Evolutionary conservation across 92 coral and sea anemone species (phyloP).

Genomic region (Zoanthus solanderi): DNA sequence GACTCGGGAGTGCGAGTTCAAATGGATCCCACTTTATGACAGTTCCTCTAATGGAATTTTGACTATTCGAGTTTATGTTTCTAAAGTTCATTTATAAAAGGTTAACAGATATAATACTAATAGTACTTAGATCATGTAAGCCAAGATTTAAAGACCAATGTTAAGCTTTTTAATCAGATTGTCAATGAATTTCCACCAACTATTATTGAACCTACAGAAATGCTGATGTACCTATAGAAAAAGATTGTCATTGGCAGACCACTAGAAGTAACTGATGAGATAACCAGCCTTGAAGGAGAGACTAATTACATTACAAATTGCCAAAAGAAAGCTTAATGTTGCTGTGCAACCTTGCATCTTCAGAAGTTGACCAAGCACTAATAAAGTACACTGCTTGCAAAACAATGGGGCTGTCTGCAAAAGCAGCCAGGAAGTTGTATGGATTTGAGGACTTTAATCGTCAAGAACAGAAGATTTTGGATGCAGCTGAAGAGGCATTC

Average conservation of each 20-base stretch:
- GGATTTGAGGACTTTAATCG: too few species aligned
- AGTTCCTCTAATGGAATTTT: constrained; percentile 31
- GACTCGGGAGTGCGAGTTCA: constrained; percentile 27
- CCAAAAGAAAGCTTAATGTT: too few species aligned
- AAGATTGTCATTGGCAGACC: constrained; percentile 36
- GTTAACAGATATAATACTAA: not conserved
- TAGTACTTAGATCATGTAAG: not conserved
- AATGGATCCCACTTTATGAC: constrained; percentile 33
- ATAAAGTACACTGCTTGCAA: too few species aligned
- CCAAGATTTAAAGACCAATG: not conserved
- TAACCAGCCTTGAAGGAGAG: constrained; percentile 22
- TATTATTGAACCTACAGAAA: constrained; percentile 42
- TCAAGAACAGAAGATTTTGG: too few species aligned
- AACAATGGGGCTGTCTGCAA: too few species aligned
- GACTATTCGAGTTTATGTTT: constrained; percentile 26
- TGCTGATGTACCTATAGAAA: constrained; percentile 47
- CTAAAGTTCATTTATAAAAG: constrained; percentile 29
- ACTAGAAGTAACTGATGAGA: constrained; percentile 34
- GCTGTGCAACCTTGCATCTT: too few species aligned
- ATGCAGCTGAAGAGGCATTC: too few species aligned
- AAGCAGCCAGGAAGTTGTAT: too few species aligned
- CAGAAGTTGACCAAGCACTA: too few species aligned
- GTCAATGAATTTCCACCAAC: not conserved
- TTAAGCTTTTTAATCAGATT: not conserved
- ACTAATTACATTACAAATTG: constrained; percentile 24